Evolutionary conservation across 2,888 invertebrate genomes (phyloP), one percentile per base, ranked within the genome.

Genomic region (Gasteruption jaculator): DNA sequence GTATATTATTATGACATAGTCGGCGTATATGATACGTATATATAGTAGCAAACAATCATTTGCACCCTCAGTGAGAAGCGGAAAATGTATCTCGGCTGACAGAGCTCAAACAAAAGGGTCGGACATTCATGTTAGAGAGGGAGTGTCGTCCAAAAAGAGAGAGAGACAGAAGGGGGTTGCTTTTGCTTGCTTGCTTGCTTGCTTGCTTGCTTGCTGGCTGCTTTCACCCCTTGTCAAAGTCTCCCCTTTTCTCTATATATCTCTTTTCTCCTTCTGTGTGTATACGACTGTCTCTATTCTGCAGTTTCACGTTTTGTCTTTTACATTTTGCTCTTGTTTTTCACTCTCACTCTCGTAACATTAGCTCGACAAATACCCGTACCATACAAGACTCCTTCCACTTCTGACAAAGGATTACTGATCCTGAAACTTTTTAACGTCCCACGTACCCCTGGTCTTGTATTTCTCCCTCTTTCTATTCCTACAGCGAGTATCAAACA

Each of bases 21-120:
- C n/a, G n/a, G n/a, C n/a, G n/a, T n/a, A n/a, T 38, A 30, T 43
- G 38, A 33, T 34, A n/a, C 6, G 7, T n/a, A 20, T 29, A 41
- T n/a, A 18, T 15, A 38, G 36, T 51, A 34, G 45, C 53, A 58
- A 57, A 63, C 61, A 61, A 63, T 61, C 60, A 59, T 56, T 58
- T 49, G 54, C 60, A 58, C 58, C 58, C 60, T 57, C 46, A 41
- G 61, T 46, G 61, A 50, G 58, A 57, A 65, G 59, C 58, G 56
- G 58, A 55, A 64, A 63, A 64, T 61, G 64, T 63, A 63, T 63
- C 60, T 59, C 58, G 60, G 57, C 53, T 59, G 60, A 59, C 62
- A 49, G 56, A 62, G 53, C 59, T 63, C 60, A 62, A 64, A 65
- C 64, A 65, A 65, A n/a, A 65, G 64, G 64, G 64, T 57, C 58